These are phyloP conservation scores for Drosophila histrio DNA, from an alignment of 2,888 invertebrate genomes.

Conservation along the genomic window DNA sequence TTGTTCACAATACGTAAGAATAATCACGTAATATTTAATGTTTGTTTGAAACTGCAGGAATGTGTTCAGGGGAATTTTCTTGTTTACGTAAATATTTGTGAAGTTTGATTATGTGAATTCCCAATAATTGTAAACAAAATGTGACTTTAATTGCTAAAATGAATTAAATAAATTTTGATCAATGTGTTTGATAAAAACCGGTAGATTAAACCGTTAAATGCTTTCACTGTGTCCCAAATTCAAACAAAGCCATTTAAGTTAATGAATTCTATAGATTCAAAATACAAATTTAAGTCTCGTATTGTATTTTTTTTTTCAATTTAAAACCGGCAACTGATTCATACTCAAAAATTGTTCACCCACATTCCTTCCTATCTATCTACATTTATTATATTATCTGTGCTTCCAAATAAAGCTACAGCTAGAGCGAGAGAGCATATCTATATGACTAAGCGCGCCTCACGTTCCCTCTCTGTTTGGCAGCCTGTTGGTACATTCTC, in stretches of 20 bases:
- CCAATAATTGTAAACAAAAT: background rate
- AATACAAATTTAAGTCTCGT: background rate
- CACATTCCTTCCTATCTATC: conserved; percentile 32
- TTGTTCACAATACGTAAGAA: background rate
- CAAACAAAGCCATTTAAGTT: background rate
- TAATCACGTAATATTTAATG: conserved; percentile 2
- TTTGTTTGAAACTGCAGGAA: background rate
- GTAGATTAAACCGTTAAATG: conserved; percentile 4
- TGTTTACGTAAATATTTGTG: background rate
- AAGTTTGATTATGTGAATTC: background rate
- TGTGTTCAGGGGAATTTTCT: background rate
- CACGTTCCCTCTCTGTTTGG: background rate
- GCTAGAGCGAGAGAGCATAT: background rate
- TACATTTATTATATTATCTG: conserved; percentile 4
- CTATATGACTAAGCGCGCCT: conserved; percentile 21
- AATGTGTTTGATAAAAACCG: background rate
- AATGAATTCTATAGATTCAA: conserved; percentile 6
- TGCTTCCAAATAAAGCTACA: conserved; percentile 11
- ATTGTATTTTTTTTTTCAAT: background rate
- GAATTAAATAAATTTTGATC: background rate
- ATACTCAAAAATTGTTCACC: conserved; percentile 19
- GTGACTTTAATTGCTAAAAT: background rate
- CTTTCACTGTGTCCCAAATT: conserved; percentile 9
- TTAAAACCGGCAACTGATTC: conserved; percentile 15
- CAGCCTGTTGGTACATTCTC: background rate